Conservation (phyloP, 2,113 vertebrate genomes). For the Hypocryptadius cinnamomeus region DNA sequence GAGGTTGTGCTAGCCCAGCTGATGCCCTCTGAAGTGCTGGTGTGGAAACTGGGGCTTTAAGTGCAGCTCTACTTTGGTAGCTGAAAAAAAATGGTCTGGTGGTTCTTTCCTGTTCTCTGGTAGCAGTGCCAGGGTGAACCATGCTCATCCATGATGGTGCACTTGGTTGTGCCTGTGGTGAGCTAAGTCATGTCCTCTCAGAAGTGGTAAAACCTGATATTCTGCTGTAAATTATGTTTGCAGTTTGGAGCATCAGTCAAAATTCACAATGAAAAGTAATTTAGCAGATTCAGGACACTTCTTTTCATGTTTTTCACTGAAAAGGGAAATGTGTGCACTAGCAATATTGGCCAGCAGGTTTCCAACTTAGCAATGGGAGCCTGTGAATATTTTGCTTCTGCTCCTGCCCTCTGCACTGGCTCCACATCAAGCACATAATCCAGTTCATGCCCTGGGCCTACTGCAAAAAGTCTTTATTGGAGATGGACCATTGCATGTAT, state of each 20-base stretch:
- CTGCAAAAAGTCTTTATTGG: background rate
- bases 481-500: background rate
- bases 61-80: background rate
- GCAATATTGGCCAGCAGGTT: background rate
- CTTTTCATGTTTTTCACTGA: background rate
- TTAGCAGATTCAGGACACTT: background rate
- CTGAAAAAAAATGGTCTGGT: background rate
- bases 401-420: background rate
- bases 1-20: background rate
- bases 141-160: background rate
- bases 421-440: fast-evolving
- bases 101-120: background rate
- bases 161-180: background rate
- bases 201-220: background rate
- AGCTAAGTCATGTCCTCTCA: background rate
- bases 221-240: background rate
- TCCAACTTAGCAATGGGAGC: background rate
- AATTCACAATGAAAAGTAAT: background rate
- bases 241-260: background rate
- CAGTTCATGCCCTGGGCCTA: background rate
- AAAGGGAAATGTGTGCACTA: background rate
- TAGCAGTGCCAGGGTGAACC: background rate
- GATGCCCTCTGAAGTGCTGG: background rate
- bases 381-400: background rate
- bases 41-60: background rate